Conservation (phyloP, 2,888 invertebrate genomes). For the Eilema griseolum region DNA sequence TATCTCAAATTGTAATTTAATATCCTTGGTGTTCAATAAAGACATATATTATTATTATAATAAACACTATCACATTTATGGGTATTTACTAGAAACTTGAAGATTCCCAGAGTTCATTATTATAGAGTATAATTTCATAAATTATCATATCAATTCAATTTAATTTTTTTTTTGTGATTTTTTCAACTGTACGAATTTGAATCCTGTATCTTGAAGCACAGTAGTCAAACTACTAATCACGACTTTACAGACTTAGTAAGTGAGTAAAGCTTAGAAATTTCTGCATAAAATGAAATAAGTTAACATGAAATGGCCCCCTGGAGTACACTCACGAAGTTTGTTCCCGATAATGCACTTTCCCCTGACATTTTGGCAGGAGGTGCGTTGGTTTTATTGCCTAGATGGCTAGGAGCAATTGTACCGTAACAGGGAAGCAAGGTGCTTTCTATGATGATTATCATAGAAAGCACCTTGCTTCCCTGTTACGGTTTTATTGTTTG, state of each 20-base stretch:
- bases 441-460: conserved; percentile 39
- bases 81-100: no score
- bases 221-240: neutral
- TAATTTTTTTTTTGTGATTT: no score
- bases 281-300: conserved; percentile 64
- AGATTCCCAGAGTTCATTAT: no score
- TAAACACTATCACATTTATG: neutral
- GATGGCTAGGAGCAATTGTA: conserved; percentile 44
- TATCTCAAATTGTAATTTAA: no score
- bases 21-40: no score
- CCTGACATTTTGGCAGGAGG: conserved; percentile 71
- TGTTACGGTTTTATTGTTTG: conserved; percentile 13
- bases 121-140: no score
- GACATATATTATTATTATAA: no score
- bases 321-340: conserved; percentile 68
- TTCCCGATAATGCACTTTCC: conserved; percentile 61
- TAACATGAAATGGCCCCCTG: conserved; percentile 74
- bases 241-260: neutral
- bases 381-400: conserved; percentile 61
- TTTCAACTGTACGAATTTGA: neutral
- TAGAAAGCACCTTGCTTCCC: no score
- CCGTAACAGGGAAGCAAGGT: conserved; percentile 52
- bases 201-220: neutral
- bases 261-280: conserved; percentile 67
- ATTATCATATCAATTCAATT: no score